phyloP scores from a whole-genome alignment of 1,140 invertebrate genomes.

The Drosophila carrolli region DNA sequence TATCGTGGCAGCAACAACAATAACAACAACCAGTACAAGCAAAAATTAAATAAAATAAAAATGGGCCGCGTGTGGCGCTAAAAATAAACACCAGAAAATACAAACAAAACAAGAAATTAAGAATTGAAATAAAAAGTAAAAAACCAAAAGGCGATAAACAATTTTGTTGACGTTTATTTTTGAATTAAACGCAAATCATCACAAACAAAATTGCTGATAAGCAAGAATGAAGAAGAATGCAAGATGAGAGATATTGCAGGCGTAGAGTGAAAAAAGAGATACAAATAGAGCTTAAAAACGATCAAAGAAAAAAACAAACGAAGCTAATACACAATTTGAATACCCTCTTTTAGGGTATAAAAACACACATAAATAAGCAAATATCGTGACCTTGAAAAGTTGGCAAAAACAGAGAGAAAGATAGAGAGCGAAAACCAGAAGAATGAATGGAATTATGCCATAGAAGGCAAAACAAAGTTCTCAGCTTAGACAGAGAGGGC shows the following conservation, averaged over 20 bases:
- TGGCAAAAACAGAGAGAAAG: constrained; percentile 33
- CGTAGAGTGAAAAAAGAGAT: constrained; percentile 7
- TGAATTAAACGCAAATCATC: constrained; percentile 58
- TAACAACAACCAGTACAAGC: constrained; percentile 23
- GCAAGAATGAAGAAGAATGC: constrained; percentile 17
- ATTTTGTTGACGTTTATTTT: constrained; percentile 45
- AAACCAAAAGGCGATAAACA: constrained; percentile 50
- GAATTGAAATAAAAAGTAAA: constrained; percentile 19
- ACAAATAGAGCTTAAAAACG: constrained; percentile 7
- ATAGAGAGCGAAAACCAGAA: constrained; percentile 22
- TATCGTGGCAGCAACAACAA: constrained; percentile 43
- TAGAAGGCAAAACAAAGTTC: constrained; percentile 57
- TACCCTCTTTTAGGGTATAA: constrained; percentile 1
- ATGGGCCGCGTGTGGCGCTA: constrained; percentile 66
- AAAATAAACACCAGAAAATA: constrained; percentile 62
- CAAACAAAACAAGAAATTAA: constrained; percentile 32
- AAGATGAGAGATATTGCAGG: constrained; percentile 10
- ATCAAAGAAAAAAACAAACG: constrained; percentile 16
- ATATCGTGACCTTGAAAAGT: constrained; percentile 68
- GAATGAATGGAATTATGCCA: constrained; percentile 58
- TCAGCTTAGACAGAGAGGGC: constrained; percentile 20
- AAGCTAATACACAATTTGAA: background rate
- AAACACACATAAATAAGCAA: constrained; percentile 59
- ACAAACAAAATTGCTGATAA: constrained; percentile 46
- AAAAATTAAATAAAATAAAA: constrained; percentile 50